Percentiles rank a stretch among this genome's conserved stretches.
Evolutionary conservation across 2,888 invertebrate species (phyloP).

Genomic region (Apotomis turbidana): DNA sequence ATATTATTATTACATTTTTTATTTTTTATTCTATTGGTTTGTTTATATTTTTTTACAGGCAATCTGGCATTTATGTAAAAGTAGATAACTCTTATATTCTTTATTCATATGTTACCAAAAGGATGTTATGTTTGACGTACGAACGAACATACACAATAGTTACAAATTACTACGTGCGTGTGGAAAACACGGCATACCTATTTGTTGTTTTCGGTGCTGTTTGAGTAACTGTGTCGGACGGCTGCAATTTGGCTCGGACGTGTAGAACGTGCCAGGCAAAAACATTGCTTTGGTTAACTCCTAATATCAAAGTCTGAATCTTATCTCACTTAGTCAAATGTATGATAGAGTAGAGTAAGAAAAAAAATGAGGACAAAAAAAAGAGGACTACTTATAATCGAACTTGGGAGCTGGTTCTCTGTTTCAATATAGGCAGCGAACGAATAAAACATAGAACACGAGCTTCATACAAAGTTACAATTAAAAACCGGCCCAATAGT

Average conservation of each 20-base stretch:
- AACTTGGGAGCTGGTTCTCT: too few species aligned
- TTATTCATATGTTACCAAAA: not conserved
- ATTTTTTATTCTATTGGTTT: not conserved
- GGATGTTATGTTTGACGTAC: not conserved
- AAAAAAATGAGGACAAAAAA: too few species aligned
- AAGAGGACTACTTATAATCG: too few species aligned
- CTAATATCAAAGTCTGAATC: too few species aligned
- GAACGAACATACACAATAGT: not conserved
- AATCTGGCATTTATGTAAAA: too few species aligned
- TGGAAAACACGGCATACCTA: not conserved
- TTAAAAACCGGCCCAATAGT: too few species aligned
- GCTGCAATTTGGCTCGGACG: constrained; percentile 18
- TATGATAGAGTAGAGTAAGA: too few species aligned
- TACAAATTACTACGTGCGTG: not conserved
- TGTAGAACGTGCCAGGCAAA: constrained; percentile 4
- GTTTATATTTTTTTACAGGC: not conserved
- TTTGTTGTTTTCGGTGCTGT: not conserved
- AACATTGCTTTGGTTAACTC: not conserved
- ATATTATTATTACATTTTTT: too few species aligned
- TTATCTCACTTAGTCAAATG: too few species aligned
- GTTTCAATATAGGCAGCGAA: too few species aligned
- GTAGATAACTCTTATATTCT: not conserved
- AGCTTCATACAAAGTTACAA: too few species aligned
- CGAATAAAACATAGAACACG: too few species aligned
- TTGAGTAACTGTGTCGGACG: constrained; percentile 8